Percentiles rank a stretch among this genome's conserved stretches.
These are phyloP conservation scores for Apaloderma vittatum DNA, from an alignment of 2,113 vertebrate species.

Conservation along the genomic window DNA sequence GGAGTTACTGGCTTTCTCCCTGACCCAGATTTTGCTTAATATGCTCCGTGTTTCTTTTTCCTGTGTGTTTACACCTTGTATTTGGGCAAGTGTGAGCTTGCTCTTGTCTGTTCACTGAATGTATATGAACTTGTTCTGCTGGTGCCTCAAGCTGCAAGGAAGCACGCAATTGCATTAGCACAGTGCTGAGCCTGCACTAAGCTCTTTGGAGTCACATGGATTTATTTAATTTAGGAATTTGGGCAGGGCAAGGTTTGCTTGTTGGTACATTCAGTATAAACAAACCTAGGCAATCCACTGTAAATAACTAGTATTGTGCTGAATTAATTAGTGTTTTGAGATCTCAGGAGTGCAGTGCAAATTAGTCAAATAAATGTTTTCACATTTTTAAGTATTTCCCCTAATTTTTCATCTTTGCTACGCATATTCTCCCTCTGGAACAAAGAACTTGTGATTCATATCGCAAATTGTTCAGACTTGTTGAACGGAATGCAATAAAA, in stretches of 20 bases:
- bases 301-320: constrained; percentile 43
- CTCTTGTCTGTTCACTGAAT: constrained; percentile 17
- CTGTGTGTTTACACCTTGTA: constrained; percentile 13
- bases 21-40: constrained; percentile 37
- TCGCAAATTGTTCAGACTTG: neutral
- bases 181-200: constrained; percentile 51
- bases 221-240: constrained; percentile 70
- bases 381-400: constrained; percentile 30
- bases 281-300: constrained; percentile 30
- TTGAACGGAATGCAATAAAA: neutral
- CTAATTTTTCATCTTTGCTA: constrained; percentile 6
- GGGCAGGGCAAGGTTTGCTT: constrained; percentile 57
- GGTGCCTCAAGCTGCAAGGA: constrained; percentile 50
- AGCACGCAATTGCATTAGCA: constrained; percentile 40
- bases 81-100: constrained; percentile 64
- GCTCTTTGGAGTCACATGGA: constrained; percentile 63
- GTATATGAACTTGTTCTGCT: constrained; percentile 54
- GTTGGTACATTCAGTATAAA: constrained; percentile 33
- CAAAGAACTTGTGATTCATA: neutral
- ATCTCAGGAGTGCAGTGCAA: constrained; percentile 7
- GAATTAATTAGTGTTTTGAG: constrained; percentile 27
- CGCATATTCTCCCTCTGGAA: neutral
- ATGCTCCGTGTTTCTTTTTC: constrained; percentile 15
- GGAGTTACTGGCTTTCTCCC: neutral
- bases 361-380: constrained; percentile 22